Conservation (phyloP, 2,113 vertebrate genomes). For the Hemiprocne comata region DNA sequence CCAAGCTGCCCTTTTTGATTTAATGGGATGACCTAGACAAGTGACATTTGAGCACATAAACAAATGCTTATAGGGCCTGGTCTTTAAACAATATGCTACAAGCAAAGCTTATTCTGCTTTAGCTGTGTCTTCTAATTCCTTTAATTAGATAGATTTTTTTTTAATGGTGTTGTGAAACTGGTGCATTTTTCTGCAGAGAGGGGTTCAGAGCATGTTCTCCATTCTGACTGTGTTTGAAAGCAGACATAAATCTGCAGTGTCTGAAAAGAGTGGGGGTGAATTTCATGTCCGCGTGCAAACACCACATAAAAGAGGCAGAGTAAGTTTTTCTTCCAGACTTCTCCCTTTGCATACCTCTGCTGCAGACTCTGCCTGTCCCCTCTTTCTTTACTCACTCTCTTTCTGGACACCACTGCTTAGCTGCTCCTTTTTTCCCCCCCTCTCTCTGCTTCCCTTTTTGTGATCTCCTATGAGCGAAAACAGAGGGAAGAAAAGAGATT, state of each 20-base stretch:
- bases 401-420: background rate
- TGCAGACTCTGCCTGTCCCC: background rate
- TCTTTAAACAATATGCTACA: background rate
- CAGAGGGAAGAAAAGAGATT: background rate
- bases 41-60: background rate
- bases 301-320: background rate
- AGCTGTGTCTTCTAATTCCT: constrained; percentile 12
- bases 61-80: background rate
- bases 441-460: background rate
- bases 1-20: background rate
- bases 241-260: background rate
- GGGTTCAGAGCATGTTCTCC: background rate
- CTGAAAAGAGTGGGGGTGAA: background rate
- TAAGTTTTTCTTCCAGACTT: background rate
- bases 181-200: background rate
- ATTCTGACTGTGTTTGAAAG: constrained; percentile 12
- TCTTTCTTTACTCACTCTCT: background rate
- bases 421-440: background rate
- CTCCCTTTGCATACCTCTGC: background rate
- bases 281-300: background rate
- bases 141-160: background rate
- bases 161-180: background rate
- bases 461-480: background rate
- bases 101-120: constrained; percentile 4
- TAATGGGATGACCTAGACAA: background rate